Evolutionary conservation across 2,113 vertebrate genomes (phyloP).

Genomic region (Callopanchax toddi): DNA sequence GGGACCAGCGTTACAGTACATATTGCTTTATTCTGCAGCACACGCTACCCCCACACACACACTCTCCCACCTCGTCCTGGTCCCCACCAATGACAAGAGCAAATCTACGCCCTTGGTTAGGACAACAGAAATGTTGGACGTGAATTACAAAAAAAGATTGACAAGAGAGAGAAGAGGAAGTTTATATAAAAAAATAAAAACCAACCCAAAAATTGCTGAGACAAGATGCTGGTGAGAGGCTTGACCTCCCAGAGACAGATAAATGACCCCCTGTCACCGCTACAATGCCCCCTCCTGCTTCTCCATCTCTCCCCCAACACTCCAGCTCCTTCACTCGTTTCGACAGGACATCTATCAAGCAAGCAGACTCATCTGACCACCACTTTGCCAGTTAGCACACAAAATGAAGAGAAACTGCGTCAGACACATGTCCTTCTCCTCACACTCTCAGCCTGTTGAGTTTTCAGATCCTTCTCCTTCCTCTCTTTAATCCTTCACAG

Average conservation of each 20-base stretch:
- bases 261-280: constrained; percentile 64
- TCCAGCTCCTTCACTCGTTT: constrained; percentile 13
- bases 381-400: constrained; percentile 18
- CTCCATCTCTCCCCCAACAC: constrained; percentile 25
- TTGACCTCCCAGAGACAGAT: constrained; percentile 52
- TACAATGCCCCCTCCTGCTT: constrained; percentile 31
- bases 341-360: constrained; percentile 65
- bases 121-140: no score
- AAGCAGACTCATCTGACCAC: constrained; percentile 11
- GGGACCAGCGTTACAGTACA: no score
- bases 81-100: no score
- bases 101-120: no score
- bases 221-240: constrained; percentile 20
- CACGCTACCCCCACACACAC: no score
- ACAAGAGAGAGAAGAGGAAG: not conserved
- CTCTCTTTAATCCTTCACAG: not conserved
- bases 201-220: constrained; percentile 5
- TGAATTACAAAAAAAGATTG: not conserved
- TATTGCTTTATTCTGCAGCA: no score
- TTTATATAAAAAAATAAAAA: constrained; percentile 2
- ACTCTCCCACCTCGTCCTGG: no score
- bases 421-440: constrained; percentile 26
- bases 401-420: constrained; percentile 59
- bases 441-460: constrained; percentile 9
- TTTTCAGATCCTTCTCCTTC: not conserved